phyloP scores from a whole-genome alignment of 2,797 vertebrate genomes.

The Rostrhamus sociabilis region DNA sequence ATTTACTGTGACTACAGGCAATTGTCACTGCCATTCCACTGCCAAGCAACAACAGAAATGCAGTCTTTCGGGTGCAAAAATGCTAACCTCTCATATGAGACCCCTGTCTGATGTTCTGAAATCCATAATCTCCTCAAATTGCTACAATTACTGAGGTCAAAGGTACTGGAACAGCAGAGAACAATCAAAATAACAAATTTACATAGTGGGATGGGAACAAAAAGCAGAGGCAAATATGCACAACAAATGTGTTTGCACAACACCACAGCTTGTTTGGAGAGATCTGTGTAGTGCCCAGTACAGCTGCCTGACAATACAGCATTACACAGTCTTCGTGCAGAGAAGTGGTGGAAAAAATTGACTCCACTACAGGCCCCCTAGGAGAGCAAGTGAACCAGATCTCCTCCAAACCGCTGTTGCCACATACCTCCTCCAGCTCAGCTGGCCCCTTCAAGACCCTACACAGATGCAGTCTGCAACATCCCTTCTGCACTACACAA shows the following conservation, averaged over 20 bases:
- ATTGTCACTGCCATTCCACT: neutral
- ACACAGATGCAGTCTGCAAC: too few relatives aligned
- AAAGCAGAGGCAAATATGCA: neutral
- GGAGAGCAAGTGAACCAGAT: neutral
- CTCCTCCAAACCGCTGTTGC: neutral
- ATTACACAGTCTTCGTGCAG: neutral
- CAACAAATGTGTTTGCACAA: neutral
- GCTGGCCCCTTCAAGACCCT: neutral
- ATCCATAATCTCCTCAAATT: neutral
- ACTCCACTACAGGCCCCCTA: neutral
- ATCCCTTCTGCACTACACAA: neutral
- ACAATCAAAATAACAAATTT: neutral
- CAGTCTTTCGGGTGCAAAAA: neutral
- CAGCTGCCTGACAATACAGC: neutral
- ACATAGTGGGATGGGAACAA: neutral
- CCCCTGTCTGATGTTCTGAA: neutral
- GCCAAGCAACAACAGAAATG: neutral
- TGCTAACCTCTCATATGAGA: neutral
- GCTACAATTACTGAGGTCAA: neutral
- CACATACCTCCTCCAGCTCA: neutral
- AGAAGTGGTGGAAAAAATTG: neutral
- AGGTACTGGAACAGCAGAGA: neutral
- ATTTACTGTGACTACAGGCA: neutral
- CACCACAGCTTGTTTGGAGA: neutral
- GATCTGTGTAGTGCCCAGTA: too few relatives aligned